Percentiles rank a stretch among this genome's conserved stretches.
Evolutionary conservation across 2,888 invertebrate species (phyloP).

Genomic region (Merodon equestris): DNA sequence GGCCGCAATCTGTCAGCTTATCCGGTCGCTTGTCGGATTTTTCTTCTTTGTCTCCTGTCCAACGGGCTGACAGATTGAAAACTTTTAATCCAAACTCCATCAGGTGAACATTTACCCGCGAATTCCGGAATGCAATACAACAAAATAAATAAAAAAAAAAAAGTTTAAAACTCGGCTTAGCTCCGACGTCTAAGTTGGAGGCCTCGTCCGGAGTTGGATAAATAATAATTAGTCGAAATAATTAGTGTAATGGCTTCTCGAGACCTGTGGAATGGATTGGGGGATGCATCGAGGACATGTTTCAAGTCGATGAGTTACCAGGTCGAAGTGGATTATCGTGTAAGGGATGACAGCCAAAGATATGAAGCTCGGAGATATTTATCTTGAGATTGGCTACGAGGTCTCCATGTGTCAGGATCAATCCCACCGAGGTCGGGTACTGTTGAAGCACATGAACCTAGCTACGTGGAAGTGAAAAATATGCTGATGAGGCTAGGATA

Average conservation of each 20-base stretch:
- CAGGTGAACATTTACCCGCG: slow-evolving; percentile 6
- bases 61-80: slow-evolving; percentile 29
- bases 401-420: too few species aligned
- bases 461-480: too few species aligned
- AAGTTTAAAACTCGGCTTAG: not conserved
- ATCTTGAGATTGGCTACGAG: too few species aligned
- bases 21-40: slow-evolving; percentile 30
- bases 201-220: not conserved
- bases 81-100: slow-evolving; percentile 34
- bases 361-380: too few species aligned
- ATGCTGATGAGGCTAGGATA: too few species aligned
- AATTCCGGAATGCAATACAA: slow-evolving; percentile 5
- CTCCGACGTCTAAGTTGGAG: too few species aligned
- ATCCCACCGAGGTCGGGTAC: too few species aligned
- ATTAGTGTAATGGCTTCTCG: slow-evolving; percentile 19
- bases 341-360: too few species aligned
- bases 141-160: slow-evolving; percentile 11
- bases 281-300: too few species aligned
- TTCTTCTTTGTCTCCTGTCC: slow-evolving; percentile 12
- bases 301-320: too few species aligned
- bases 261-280: too few species aligned
- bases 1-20: slow-evolving; percentile 45
- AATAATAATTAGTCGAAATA: slow-evolving; percentile 19
- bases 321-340: not conserved
- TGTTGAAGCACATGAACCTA: too few species aligned